Percentiles rank a stretch among this genome's conserved stretches.
These are phyloP conservation scores for Chiridota heheva DNA, from an alignment of 35 echinoderm and acorn worm species.

Conservation along the genomic window DNA sequence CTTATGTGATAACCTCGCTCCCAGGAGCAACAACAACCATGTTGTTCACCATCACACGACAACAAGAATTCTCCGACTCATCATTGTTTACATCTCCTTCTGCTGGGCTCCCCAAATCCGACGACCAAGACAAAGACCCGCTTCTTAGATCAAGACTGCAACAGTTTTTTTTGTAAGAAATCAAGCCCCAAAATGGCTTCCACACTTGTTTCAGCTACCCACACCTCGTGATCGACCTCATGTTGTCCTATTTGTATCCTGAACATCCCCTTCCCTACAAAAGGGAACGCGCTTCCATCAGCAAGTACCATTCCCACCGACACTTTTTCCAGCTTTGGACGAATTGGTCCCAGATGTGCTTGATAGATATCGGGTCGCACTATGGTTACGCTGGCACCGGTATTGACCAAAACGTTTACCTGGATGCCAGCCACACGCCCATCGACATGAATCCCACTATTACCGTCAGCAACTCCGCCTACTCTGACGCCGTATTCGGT, in stretches of 20 bases:
- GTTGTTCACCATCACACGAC: not conserved
- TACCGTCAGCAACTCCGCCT: not conserved
- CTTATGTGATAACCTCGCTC: not conserved
- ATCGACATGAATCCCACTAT: not conserved
- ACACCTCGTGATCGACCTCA: not conserved
- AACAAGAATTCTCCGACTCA: not conserved
- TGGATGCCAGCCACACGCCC: not conserved
- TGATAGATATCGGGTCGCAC: not conserved
- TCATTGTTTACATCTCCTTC: not conserved
- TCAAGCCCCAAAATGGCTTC: conserved; percentile 49
- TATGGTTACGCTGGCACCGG: not conserved
- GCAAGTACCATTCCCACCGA: not conserved
- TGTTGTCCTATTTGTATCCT: not conserved
- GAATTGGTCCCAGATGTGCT: not conserved
- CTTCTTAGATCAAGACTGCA: not conserved
- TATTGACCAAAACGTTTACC: not conserved
- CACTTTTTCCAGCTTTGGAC: not conserved
- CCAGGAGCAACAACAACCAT: not conserved
- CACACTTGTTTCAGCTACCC: conserved; percentile 29
- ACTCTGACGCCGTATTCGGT: not conserved
- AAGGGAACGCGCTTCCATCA: not conserved
- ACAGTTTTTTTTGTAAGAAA: conserved; percentile 17
- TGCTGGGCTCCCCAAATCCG: not conserved
- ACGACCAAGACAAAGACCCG: conserved; percentile 11
- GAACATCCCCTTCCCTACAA: not conserved